Evolutionary conservation across 2,888 invertebrate genomes (phyloP), one percentile per base, ranked within the genome.

Genomic region (Macaria notata): DNA sequence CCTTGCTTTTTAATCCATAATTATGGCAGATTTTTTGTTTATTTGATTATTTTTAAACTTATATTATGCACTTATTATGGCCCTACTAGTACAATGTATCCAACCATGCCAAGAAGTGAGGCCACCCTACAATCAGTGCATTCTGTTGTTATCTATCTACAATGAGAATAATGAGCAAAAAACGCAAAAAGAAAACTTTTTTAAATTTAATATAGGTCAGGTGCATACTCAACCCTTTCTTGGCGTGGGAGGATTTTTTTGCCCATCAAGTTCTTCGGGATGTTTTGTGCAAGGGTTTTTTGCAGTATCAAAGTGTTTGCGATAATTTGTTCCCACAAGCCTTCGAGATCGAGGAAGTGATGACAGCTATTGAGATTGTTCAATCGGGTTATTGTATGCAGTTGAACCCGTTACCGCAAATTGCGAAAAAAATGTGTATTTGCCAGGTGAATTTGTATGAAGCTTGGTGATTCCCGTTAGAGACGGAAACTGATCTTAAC

Each of bases 271-370:
- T 65, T 71, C 63, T 62, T 29, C 53, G 60, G 54, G 39, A 68
- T 70, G 78, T 81, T 84, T 88, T 88, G 83, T 87, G 86, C 85
- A 82, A 80, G 75, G 65, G 57, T 56, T 83, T 87, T 86, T 88
- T 84, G 78, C 66, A 73, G 64, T 69, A 67, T 73, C 73, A 68
- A 84, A 85, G 88, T 91, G 89, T 90, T 88, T 89, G 90, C 88
- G 80, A 89, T 89, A 89, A 91, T 91, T 90, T 91, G 89, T 91
- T 90, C 91, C 88, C 90, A 91, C 89, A 89, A 78, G 78, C 80
- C 76, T 72, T 67, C 73, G 72, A 71, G 71, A 78, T 83, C 76
- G 73, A 78, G 86, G 86, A 89, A 88, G 89, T 76, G 90, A 83
- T 84, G 90, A 91, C 90, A 88, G 88, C 81, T 79, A 79, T 76